Percentiles rank a stretch among this genome's conserved stretches.
phyloP scores from a whole-genome alignment of 2,888 invertebrate species.

The Adela reaumurella region DNA sequence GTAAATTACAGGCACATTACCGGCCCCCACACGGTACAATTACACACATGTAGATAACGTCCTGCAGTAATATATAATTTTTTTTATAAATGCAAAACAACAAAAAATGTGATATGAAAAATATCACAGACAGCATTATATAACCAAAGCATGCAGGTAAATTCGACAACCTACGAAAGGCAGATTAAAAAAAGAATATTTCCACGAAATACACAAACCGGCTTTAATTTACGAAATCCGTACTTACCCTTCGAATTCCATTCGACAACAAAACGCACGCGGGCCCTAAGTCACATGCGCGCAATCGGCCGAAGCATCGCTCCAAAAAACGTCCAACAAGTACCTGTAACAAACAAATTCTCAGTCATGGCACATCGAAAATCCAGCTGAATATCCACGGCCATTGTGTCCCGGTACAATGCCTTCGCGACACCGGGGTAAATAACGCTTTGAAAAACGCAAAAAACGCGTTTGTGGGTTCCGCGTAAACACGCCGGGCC shows the following conservation, averaged over 20 bases:
- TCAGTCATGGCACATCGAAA: constrained; percentile 18
- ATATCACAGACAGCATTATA: no score
- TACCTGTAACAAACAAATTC: constrained; percentile 13
- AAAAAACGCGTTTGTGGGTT: constrained; percentile 44
- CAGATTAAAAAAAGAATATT: background rate
- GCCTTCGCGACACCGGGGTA: constrained; percentile 51
- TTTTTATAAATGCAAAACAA: no score
- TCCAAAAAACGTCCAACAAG: constrained; percentile 25
- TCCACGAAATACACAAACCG: background rate
- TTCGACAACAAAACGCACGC: background rate
- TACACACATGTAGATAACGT: no score
- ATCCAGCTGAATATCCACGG: constrained; percentile 27
- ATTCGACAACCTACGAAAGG: no score
- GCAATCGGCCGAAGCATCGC: constrained; percentile 12
- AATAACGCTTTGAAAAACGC: constrained; percentile 50
- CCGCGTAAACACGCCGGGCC: constrained; percentile 45
- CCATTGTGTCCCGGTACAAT: constrained; percentile 48
- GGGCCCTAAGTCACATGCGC: background rate
- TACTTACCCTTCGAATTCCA: background rate
- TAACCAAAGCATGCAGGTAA: no score
- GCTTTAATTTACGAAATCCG: background rate
- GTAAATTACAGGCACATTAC: no score
- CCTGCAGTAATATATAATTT: no score
- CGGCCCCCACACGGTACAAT: no score
- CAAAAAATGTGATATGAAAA: no score